These are phyloP conservation scores for Drosophila erecta DNA, from an alignment of 1,140 invertebrate species.

Conservation along the genomic window DNA sequence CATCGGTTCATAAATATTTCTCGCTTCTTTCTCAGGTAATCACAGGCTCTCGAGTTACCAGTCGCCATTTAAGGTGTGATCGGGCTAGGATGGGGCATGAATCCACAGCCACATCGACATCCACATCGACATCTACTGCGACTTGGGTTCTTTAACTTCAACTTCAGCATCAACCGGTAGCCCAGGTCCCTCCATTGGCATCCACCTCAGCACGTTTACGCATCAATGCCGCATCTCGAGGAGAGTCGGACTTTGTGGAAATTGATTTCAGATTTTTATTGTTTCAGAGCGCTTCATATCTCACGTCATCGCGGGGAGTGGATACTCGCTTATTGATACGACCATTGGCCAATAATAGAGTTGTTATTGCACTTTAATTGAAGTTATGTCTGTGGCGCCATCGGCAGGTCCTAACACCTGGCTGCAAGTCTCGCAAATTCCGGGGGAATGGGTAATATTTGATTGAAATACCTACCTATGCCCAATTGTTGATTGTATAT, in stretches of 20 bases:
- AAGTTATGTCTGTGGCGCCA: conserved; percentile 58
- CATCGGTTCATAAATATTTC: conserved; percentile 80
- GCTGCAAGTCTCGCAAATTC: conserved; percentile 14
- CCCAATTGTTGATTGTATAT: no score
- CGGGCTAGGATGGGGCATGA: conserved; percentile 46
- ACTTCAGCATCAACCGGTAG: conserved; percentile 39
- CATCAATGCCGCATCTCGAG: conserved; percentile 55
- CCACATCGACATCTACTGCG: background rate
- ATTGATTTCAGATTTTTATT: conserved; percentile 79
- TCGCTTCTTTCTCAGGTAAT: conserved; percentile 70
- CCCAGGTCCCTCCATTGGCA: conserved; percentile 37
- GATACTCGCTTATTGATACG: conserved; percentile 68
- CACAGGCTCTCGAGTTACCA: conserved; percentile 75
- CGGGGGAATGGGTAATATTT: no score
- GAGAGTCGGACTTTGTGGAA: conserved; percentile 55
- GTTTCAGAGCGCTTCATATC: conserved; percentile 75
- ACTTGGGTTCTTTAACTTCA: conserved; percentile 15
- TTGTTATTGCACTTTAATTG: conserved; percentile 83
- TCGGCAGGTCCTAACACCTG: conserved; percentile 32
- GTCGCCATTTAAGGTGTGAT: conserved; percentile 79
- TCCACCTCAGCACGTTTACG: conserved; percentile 74
- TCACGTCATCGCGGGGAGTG: conserved; percentile 65
- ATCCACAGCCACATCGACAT: conserved; percentile 40
- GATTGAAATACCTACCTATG: no score
- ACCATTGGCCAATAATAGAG: conserved; percentile 76